Percentiles rank a stretch among this genome's conserved stretches.
Conservation (phyloP, 1,140 invertebrate species). For the Bilobella aurantiaca region DNA sequence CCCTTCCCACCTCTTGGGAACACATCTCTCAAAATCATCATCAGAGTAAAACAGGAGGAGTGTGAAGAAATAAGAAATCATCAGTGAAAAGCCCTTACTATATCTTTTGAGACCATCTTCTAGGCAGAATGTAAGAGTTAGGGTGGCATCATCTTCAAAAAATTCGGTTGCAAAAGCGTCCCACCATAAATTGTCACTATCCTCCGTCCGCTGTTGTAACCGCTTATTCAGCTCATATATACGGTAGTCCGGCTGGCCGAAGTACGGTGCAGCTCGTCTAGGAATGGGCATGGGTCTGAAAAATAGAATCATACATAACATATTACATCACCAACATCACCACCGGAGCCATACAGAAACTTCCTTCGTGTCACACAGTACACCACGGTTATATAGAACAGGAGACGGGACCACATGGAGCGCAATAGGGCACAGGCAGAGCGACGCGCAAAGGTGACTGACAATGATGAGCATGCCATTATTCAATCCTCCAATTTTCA, state of each 20-base stretch:
- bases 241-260: conserved; percentile 90
- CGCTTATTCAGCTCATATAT: conserved; percentile 96
- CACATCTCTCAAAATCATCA: too few relatives aligned
- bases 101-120: conserved; percentile 98
- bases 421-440: too few relatives aligned
- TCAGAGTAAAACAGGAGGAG: too few relatives aligned
- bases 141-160: conserved; percentile 95
- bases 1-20: too few relatives aligned
- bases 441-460: too few relatives aligned
- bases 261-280: conserved; percentile 87
- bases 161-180: conserved; percentile 97
- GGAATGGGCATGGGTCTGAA: conserved; percentile 58
- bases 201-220: conserved; percentile 89
- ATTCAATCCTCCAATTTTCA: too few relatives aligned
- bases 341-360: too few relatives aligned
- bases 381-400: too few relatives aligned
- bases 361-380: too few relatives aligned
- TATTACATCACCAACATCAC: not conserved
- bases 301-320: conserved; percentile 20
- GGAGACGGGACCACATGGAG: too few relatives aligned
- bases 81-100: conserved; percentile 69
- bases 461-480: too few relatives aligned
- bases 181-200: conserved; percentile 98
- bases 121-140: conserved; percentile 91
- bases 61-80: too few relatives aligned